Conservation (phyloP, 2,888 invertebrate genomes). For the Ophion slaviceki region DNA sequence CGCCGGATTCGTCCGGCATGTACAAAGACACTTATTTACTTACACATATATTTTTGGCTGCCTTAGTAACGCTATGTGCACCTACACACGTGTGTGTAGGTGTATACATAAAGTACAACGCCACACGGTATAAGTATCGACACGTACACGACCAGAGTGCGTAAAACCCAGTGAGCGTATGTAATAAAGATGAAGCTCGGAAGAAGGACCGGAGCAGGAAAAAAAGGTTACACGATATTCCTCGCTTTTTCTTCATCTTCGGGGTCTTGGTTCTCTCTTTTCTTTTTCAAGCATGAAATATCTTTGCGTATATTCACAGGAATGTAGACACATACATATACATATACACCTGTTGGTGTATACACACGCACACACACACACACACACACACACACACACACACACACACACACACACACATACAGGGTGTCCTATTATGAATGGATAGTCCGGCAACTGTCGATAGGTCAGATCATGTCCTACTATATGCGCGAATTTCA, state of each 20-base stretch:
- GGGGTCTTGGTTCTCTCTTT: conserved; percentile 3
- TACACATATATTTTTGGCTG: too few relatives aligned
- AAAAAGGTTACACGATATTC: conserved; percentile 23
- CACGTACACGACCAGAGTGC: not conserved
- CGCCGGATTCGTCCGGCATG: too few relatives aligned
- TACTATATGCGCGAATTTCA: too few relatives aligned
- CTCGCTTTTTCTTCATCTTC: conserved; percentile 16
- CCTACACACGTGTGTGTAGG: not conserved
- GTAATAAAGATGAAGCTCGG: conserved; percentile 30
- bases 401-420: too few relatives aligned
- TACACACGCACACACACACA: too few relatives aligned
- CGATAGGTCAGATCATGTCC: too few relatives aligned
- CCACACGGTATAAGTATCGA: conserved; percentile 16
- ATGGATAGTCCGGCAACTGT: too few relatives aligned
- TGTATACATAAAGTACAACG: not conserved
- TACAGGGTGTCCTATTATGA: too few relatives aligned
- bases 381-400: too few relatives aligned
- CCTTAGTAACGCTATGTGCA: not conserved
- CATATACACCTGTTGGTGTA: too few relatives aligned
- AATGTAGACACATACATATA: too few relatives aligned
- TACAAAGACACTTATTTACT: too few relatives aligned
- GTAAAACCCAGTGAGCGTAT: conserved; percentile 21
- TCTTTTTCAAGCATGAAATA: not conserved
- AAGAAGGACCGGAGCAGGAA: not conserved
- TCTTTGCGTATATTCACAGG: not conserved